These are phyloP conservation scores for Dromaius novaehollandiae DNA, from an alignment of 2,113 vertebrate species.

Conservation along the genomic window DNA sequence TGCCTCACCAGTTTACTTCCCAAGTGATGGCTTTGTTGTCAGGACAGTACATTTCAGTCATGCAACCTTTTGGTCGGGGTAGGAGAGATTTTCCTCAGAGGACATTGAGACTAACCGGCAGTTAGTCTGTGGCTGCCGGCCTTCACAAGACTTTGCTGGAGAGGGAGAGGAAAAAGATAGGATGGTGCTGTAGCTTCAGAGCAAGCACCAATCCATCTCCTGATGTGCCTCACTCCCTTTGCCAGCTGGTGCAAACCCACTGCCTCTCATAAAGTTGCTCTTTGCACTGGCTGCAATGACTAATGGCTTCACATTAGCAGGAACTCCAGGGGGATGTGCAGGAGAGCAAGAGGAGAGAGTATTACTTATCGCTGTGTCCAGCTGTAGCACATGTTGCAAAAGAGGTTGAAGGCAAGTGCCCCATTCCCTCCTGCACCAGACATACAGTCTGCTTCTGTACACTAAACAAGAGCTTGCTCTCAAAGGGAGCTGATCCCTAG, in stretches of 20 bases:
- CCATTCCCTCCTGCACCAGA: neutral
- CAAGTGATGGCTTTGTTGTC: neutral
- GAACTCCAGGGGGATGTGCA: fast-evolving
- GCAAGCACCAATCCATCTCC: neutral
- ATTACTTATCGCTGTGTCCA: fast-evolving
- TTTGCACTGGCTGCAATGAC: neutral
- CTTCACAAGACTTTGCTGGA: neutral
- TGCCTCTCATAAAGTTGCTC: neutral
- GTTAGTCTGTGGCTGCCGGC: neutral
- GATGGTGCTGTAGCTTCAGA: neutral
- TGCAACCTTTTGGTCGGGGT: neutral
- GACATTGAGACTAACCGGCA: neutral
- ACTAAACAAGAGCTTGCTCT: neutral
- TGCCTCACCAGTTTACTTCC: neutral
- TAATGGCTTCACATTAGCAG: neutral
- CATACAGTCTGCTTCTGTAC: fast-evolving
- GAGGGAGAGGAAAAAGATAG: neutral
- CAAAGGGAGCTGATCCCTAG: neutral
- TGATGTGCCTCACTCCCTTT: neutral
- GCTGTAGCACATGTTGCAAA: neutral
- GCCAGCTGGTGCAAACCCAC: neutral
- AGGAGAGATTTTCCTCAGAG: neutral
- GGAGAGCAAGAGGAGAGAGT: neutral
- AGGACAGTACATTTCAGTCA: neutral
- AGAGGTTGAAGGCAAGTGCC: neutral